These are phyloP conservation scores for Phasia obesa DNA, from an alignment of 2,888 invertebrate species.

Conservation along the genomic window DNA sequence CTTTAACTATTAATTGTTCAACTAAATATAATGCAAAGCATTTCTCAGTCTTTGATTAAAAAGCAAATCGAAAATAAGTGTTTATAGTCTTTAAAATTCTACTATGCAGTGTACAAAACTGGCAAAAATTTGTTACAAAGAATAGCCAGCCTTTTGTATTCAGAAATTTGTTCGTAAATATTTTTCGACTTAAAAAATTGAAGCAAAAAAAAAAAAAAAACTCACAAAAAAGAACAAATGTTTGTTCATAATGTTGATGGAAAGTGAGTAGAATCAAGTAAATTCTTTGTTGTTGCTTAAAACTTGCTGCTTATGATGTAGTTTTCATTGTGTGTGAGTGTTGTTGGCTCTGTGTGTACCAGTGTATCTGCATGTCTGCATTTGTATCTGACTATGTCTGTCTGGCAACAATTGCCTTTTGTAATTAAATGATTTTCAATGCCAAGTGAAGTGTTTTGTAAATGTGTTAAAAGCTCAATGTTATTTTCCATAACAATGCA, in stretches of 20 bases:
- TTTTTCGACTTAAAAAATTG: constrained; percentile 15
- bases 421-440: constrained; percentile 71
- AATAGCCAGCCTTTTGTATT: constrained; percentile 22
- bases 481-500: constrained; percentile 54
- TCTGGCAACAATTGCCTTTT: constrained; percentile 69
- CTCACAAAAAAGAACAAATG: constrained; percentile 17
- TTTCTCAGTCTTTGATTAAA: background rate
- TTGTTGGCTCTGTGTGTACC: background rate
- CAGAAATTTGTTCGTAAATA: constrained; percentile 39
- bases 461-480: constrained; percentile 69
- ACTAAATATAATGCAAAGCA: constrained; percentile 8
- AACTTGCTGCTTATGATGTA: constrained; percentile 23
- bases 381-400: constrained; percentile 40
- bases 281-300: constrained; percentile 39
- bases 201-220: constrained; percentile 24
- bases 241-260: constrained; percentile 40
- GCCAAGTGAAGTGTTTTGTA: constrained; percentile 70
- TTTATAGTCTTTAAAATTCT: constrained; percentile 10
- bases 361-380: constrained; percentile 14
- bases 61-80: background rate
- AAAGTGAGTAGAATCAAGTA: constrained; percentile 43
- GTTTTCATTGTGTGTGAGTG: too few species aligned
- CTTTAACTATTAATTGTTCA: constrained; percentile 34
- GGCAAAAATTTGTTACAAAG: constrained; percentile 12
- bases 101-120: background rate